Percentiles rank a stretch among this genome's conserved stretches.
phyloP scores from a whole-genome alignment of 2,888 invertebrate genomes.

The Macrostomum cliftonense region DNA sequence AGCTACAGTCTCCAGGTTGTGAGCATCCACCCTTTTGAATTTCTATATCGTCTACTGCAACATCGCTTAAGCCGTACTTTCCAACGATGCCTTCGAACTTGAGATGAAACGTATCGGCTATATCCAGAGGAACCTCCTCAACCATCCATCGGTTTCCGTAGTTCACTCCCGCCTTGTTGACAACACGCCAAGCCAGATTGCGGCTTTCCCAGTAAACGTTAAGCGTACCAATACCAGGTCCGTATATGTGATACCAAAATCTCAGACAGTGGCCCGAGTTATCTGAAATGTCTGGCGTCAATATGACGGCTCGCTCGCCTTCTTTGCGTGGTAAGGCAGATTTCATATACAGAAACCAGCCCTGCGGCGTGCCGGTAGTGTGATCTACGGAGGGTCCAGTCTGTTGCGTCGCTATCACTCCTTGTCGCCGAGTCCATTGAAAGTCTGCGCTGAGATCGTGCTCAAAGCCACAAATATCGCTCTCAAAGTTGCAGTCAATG shows the following conservation, averaged over 20 bases:
- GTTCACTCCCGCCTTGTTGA: slow-evolving; percentile 1
- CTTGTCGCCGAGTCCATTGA: slow-evolving; percentile 27
- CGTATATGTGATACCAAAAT: slow-evolving; percentile 11
- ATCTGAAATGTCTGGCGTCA: slow-evolving; percentile 10
- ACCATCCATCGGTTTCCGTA: slow-evolving; percentile 1
- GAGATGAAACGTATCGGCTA: slow-evolving; percentile 14
- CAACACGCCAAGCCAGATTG: slow-evolving; percentile 8
- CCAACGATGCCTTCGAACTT: slow-evolving; percentile 14
- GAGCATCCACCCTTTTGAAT: slow-evolving; percentile 1
- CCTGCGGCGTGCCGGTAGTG: slow-evolving; percentile 15
- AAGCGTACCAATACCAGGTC: background rate
- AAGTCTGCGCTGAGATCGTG: slow-evolving; percentile 19
- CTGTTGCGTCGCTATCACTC: slow-evolving; percentile 14
- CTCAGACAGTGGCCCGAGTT: slow-evolving; percentile 12
- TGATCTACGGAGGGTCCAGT: slow-evolving; percentile 24
- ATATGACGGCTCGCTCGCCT: slow-evolving; percentile 5
- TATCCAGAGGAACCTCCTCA: background rate
- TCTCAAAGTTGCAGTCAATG: slow-evolving; percentile 33
- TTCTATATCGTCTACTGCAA: slow-evolving; percentile 3
- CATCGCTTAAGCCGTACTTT: slow-evolving; percentile 1
- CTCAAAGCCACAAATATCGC: slow-evolving; percentile 29
- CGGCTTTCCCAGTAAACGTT: slow-evolving; percentile 12
- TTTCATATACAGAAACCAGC: slow-evolving; percentile 13
- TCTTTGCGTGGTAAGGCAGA: background rate
- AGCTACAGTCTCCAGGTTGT: slow-evolving; percentile 19